A percentile compares a stretch with the other conserved stretches of the same genome.
These are phyloP conservation scores for Ornithoptera priamus DNA, from an alignment of 2,888 invertebrate species.

Conservation along the genomic window DNA sequence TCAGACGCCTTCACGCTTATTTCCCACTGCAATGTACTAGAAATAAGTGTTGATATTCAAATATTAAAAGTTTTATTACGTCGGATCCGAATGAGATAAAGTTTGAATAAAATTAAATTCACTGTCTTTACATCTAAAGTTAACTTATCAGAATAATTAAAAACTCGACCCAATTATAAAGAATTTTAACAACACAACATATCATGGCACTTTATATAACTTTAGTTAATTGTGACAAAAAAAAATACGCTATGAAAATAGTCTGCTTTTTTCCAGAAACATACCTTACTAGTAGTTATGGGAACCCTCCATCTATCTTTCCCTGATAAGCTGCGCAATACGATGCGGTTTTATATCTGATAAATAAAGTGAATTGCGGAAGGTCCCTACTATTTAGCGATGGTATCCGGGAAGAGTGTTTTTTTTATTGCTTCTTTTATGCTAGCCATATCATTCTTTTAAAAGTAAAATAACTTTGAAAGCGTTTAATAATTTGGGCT, in stretches of 20 bases:
- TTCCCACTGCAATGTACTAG: constrained; percentile 63
- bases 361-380: constrained; percentile 1
- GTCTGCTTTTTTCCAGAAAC: neutral
- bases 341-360: constrained; percentile 1
- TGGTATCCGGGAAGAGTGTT: neutral
- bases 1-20: constrained; percentile 69
- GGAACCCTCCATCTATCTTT: neutral
- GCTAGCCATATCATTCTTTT: neutral
- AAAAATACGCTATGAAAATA: neutral
- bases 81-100: neutral
- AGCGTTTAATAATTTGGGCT: too few relatives aligned
- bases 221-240: neutral
- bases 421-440: neutral
- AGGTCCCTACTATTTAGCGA: constrained; percentile 1
- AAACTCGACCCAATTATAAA: neutral
- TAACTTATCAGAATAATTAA: neutral
- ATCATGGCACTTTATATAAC: neutral
- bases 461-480: neutral
- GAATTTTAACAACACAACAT: neutral
- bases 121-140: neutral
- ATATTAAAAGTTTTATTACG: constrained; percentile 34
- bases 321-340: neutral
- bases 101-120: neutral
- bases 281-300: neutral
- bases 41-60: constrained; percentile 60